phyloP scores from a whole-genome alignment of 2,797 vertebrate genomes.

The Characodon lateralis region DNA sequence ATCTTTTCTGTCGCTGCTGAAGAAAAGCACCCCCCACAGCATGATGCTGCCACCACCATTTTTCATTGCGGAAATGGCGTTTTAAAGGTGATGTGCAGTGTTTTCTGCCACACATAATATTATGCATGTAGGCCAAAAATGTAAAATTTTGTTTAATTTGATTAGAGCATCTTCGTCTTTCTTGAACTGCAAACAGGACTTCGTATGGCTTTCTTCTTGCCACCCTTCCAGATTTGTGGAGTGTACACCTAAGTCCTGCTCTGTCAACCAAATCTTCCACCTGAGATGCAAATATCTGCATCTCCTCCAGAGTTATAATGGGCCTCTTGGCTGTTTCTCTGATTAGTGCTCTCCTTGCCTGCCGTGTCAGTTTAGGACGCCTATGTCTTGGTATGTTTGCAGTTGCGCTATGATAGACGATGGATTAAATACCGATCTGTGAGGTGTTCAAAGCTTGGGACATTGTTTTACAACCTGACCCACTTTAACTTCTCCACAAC shows the following conservation, averaged over 20 bases:
- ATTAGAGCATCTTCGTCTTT: neutral
- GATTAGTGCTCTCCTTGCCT: neutral
- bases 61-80: no score
- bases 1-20: no score
- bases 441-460: neutral
- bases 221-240: neutral
- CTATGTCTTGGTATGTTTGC: neutral
- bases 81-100: no score
- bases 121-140: neutral
- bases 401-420: neutral
- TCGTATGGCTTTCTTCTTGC: neutral
- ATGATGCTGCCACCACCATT: no score
- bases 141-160: neutral
- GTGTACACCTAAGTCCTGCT: neutral
- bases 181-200: neutral
- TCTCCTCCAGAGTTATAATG: neutral
- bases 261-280: neutral
- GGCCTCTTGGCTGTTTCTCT: neutral
- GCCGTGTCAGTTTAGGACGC: neutral
- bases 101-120: neutral
- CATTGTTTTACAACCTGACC: neutral
- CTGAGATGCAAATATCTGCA: neutral
- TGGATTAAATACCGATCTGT: neutral
- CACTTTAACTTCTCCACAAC: neutral
- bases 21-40: no score